Evolutionary conservation across 1,140 invertebrate species (phyloP), one percentile per base, ranked within the genome.

Genomic region (Calephelis virginiensis): DNA sequence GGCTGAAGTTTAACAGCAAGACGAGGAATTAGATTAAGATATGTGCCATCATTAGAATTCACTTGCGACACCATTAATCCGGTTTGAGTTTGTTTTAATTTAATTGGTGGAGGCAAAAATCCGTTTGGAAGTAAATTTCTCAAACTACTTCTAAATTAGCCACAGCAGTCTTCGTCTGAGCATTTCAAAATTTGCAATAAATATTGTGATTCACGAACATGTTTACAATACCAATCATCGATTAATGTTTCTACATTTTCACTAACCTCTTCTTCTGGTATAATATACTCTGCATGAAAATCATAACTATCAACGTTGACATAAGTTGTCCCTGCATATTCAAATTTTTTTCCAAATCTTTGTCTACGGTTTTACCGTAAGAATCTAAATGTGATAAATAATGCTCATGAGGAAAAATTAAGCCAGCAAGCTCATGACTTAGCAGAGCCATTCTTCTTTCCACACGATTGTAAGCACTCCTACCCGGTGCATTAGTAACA

Each of bases 341-440:
- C 28, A 61, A 61, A 61, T 37, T 43, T 28, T 61, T 61, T 43
- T 61, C 28, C 59, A 61, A 61, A 61, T 61, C 59, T 40, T 61
- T 43, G 13, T 61, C 38, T 43, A 13, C 38, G n/a, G 59, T 61
- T 40, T 38, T 61, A 38, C 59, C 59, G 28, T 61, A n/a, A 37
- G 28, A 37, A 40, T 61, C 17, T 37, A 60, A 40, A 60, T 60
- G 17, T 10, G 59, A 60, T 38, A 17, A 17, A 60, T 38, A 60
- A 60, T 60, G 59, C 38, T 64, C 46, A 64, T 64, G 48, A 64
- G 63, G 63, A 28, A 64, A 50, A 49, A 64, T 64, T 37, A 64
- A 38, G 47, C 63, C 46, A 28, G 63, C 63, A 17, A 64, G 63
- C 38, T 40, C 46, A 17, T 47, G 48, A 53, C 63, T 64, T n/a